These are phyloP conservation scores for Calameuta idolon DNA, from an alignment of 2,888 invertebrate genomes.

Conservation along the genomic window DNA sequence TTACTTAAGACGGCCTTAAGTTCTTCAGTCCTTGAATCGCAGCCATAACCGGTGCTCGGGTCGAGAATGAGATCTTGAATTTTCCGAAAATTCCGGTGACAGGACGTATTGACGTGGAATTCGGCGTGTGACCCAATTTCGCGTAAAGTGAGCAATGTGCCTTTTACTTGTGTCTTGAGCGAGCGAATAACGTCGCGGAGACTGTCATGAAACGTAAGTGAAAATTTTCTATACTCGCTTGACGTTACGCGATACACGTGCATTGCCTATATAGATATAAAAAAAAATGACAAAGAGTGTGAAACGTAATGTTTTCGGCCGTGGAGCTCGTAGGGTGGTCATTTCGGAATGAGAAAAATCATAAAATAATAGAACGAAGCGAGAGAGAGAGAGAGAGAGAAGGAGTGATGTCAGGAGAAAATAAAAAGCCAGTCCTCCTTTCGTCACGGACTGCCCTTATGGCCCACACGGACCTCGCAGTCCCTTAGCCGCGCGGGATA, in stretches of 20 bases:
- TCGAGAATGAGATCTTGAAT: background rate
- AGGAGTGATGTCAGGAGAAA: background rate
- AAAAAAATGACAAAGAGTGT: background rate
- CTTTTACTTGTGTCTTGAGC: background rate
- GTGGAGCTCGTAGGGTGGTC: slow-evolving; percentile 27
- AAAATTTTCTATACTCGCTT: background rate
- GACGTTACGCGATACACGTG: background rate
- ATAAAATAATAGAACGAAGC: slow-evolving; percentile 41
- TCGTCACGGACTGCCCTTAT: slow-evolving; percentile 24
- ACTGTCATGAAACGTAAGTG: slow-evolving; percentile 44
- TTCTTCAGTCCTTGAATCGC: slow-evolving; percentile 33
- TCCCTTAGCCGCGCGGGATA: slow-evolving; percentile 48
- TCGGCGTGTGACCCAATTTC: background rate
- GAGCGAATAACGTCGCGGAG: background rate
- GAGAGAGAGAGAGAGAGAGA: background rate
- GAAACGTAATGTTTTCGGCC: background rate
- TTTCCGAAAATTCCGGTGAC: background rate
- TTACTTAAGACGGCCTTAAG: slow-evolving; percentile 49
- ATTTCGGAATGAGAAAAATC: slow-evolving; percentile 43
- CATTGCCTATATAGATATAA: background rate
- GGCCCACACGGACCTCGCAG: slow-evolving; percentile 12
- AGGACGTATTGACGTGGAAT: background rate
- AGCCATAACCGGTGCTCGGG: background rate
- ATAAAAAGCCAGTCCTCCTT: slow-evolving; percentile 4
- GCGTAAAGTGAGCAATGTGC: background rate